Evolutionary conservation across 2,888 invertebrate genomes (phyloP).

Genomic region (Xylota segnis): DNA sequence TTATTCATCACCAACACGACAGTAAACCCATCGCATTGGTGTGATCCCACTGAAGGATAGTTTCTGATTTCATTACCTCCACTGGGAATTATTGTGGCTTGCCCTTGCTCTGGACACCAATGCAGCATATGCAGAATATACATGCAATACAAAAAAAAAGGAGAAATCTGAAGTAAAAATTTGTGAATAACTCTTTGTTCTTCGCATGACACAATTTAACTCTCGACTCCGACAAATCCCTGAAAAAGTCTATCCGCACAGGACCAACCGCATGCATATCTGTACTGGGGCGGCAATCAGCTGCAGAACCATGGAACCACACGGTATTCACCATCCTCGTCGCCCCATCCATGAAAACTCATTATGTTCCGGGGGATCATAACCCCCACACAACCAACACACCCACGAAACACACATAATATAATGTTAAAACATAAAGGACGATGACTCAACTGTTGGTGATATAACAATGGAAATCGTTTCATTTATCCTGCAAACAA

Average conservation of each 20-base stretch:
- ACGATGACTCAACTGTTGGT: constrained; percentile 77
- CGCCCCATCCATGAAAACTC: constrained; percentile 64
- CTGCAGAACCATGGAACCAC: constrained; percentile 69
- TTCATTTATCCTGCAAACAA: constrained; percentile 77
- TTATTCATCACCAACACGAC: not conserved
- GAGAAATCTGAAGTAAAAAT: constrained; percentile 44
- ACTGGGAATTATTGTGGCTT: constrained; percentile 30
- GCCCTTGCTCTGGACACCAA: constrained; percentile 7
- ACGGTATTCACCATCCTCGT: constrained; percentile 45
- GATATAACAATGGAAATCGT: constrained; percentile 77
- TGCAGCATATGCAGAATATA: constrained; percentile 13
- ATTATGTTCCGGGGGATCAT: constrained; percentile 74
- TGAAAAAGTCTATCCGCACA: constrained; percentile 68
- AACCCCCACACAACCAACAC: constrained; percentile 60
- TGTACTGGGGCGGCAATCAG: constrained; percentile 71
- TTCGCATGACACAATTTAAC: constrained; percentile 59
- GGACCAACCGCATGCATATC: constrained; percentile 73
- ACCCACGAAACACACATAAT: constrained; percentile 71
- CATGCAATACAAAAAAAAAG: constrained; percentile 6
- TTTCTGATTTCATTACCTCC: constrained; percentile 39
- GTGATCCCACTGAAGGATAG: not conserved
- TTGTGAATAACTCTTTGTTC: constrained; percentile 57
- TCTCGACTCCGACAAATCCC: constrained; percentile 56
- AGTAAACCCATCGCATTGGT: not conserved
- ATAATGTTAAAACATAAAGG: constrained; percentile 77